Conservation (phyloP, 2,797 vertebrate species). For the Anisognathus igniventris region DNA sequence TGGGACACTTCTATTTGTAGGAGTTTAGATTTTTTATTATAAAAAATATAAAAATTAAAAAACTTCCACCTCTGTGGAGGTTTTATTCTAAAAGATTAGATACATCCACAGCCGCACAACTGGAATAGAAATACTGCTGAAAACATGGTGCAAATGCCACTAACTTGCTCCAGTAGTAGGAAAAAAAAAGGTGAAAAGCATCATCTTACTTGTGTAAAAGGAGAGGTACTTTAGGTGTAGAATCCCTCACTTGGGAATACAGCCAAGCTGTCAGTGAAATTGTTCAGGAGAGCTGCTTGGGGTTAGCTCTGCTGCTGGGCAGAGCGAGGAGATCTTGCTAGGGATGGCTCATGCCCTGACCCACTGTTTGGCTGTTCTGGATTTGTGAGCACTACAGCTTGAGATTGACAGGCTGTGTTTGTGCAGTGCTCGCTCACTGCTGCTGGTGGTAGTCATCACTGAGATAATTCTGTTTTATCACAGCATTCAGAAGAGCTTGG, state of each 20-base stretch:
- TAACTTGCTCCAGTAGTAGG: neutral
- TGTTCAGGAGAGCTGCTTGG: neutral
- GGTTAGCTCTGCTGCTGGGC: neutral
- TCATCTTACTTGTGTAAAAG: neutral
- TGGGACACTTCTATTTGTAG: neutral
- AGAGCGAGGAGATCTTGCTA: neutral
- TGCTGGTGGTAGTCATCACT: neutral
- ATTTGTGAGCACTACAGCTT: neutral
- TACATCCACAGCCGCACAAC: neutral
- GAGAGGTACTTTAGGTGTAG: neutral
- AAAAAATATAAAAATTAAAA: too few species aligned
- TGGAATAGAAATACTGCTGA: neutral
- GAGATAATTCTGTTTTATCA: neutral
- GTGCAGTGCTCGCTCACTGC: neutral
- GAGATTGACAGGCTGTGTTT: neutral
- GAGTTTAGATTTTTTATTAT: neutral
- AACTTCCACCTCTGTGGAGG: neutral
- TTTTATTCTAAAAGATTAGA: neutral
- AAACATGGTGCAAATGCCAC: neutral
- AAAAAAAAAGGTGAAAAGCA: neutral
- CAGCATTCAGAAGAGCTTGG: conserved; percentile 81
- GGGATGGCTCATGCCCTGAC: neutral
- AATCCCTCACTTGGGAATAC: neutral
- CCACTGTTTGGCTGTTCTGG: neutral
- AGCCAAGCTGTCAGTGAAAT: neutral